Evolutionary conservation across 2,888 invertebrate species (phyloP), one percentile per base, ranked within the genome.

Genomic region (Girardia tigrina): DNA sequence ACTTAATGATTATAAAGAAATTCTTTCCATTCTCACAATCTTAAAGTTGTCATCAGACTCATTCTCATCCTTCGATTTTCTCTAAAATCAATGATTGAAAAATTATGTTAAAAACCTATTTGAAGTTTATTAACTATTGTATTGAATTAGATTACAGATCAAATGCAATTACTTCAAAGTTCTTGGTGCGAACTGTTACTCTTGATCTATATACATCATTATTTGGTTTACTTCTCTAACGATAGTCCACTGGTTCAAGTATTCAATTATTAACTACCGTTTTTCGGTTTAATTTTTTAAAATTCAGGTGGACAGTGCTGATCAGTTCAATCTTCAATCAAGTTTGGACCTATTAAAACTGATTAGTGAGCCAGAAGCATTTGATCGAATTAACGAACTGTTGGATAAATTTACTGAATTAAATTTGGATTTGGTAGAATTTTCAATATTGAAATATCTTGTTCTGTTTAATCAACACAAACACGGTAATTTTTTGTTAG

Each of bases 111-210:
- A n/a, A n/a, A n/a, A n/a, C n/a, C n/a, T n/a, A n/a, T n/a, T n/a
- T n/a, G n/a, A n/a, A n/a, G n/a, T n/a, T n/a, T n/a, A n/a, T n/a
- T n/a, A n/a, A n/a, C n/a, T n/a, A n/a, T 36, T 12, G 36, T 36
- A 36, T 36, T 36, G 16, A 12, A 36, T 12, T 36, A 71, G 71
- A 28, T 71, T 71, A 28, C 27, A 6, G 29, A 71, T 28, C 71
- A 71, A 71, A 71, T 71, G 71, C 71, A 71, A 23, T 28, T 71
- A 4, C 71, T 71, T 28, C 71, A 71, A 27, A 71, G 71, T 71
- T 27, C 28, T 6, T 71, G 71, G 71, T 28, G 71, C n/a, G 71
- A 71, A 23, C 28, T 71, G 16, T 6, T 71, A 27, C 71, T 71
- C 14, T n/a, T 71, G 23, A 28, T 28, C 2, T 71, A 71, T 28